A percentile compares a stretch with the other conserved stretches of the same genome.
These are phyloP conservation scores for Trichonephila inaurata DNA, from an alignment of 1,140 invertebrate species.

Conservation along the genomic window DNA sequence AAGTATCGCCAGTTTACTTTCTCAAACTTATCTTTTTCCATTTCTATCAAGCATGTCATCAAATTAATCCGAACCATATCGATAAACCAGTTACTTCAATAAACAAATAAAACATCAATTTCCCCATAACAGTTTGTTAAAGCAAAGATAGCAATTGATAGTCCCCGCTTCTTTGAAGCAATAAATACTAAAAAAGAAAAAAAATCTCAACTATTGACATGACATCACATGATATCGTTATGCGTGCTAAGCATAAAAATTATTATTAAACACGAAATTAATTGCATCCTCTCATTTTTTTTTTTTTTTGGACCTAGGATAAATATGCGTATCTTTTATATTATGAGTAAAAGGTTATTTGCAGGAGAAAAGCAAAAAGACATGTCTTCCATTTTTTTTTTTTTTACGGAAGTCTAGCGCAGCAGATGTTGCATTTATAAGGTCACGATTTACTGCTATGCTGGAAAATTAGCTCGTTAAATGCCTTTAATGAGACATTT, in stretches of 20 bases:
- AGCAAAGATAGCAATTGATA: no score
- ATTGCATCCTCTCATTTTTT: neutral
- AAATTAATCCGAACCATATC: no score
- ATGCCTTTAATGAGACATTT: conserved; percentile 1
- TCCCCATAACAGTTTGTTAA: no score
- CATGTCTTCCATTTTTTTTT: neutral
- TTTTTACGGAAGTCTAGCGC: neutral
- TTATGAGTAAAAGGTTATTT: neutral
- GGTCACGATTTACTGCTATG: neutral
- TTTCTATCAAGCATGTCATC: no score
- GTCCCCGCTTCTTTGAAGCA: no score
- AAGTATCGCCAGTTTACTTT: no score
- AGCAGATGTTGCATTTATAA: neutral
- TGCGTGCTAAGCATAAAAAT: neutral
- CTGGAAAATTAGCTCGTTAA: neutral
- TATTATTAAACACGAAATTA: neutral
- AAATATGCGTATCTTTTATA: neutral
- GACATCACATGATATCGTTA: no score
- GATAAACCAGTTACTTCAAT: no score
- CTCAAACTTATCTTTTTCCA: no score
- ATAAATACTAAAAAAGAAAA: no score
- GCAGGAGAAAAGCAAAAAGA: neutral
- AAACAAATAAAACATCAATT: no score
- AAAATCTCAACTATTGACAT: no score
- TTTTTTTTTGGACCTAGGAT: neutral